Evolutionary conservation across 2,797 vertebrate genomes (phyloP).

Genomic region (Malurus leucopterus): DNA sequence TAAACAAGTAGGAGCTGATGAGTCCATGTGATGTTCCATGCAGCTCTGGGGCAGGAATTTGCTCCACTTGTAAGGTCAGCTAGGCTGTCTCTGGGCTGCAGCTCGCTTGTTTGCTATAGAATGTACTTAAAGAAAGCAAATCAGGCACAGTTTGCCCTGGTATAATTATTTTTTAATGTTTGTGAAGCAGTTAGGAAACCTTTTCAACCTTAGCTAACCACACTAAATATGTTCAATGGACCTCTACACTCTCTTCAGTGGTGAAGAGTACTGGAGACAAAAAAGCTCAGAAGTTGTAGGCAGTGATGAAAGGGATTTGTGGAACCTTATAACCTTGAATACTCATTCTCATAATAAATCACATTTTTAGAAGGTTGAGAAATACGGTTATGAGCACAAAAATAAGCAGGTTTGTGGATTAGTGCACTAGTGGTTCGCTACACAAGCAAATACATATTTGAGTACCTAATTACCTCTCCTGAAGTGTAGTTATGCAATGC

Average conservation of each 20-base stretch:
- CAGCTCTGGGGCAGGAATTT: background rate
- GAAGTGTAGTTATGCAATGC: slow-evolving; percentile 19
- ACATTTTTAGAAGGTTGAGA: background rate
- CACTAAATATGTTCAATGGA: background rate
- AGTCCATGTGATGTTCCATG: accelerated
- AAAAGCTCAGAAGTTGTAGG: background rate
- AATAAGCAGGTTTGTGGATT: background rate
- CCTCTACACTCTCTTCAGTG: background rate
- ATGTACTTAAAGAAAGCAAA: background rate
- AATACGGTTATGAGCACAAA: background rate
- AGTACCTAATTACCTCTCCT: slow-evolving; percentile 20
- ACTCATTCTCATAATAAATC: background rate
- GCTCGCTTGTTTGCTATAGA: background rate
- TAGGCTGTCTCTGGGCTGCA: background rate
- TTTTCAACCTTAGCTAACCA: background rate
- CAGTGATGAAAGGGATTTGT: background rate
- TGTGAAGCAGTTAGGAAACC: background rate
- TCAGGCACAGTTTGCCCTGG: background rate
- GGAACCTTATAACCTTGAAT: background rate
- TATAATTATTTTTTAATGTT: background rate
- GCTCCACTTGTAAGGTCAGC: background rate
- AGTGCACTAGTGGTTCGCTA: background rate
- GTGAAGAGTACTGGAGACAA: background rate
- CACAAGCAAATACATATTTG: background rate
- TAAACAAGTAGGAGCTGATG: background rate